Percentiles rank a stretch among this genome's conserved stretches.
Conservation (phyloP, 1,140 invertebrate genomes). For the Nixonia krombeini region DNA sequence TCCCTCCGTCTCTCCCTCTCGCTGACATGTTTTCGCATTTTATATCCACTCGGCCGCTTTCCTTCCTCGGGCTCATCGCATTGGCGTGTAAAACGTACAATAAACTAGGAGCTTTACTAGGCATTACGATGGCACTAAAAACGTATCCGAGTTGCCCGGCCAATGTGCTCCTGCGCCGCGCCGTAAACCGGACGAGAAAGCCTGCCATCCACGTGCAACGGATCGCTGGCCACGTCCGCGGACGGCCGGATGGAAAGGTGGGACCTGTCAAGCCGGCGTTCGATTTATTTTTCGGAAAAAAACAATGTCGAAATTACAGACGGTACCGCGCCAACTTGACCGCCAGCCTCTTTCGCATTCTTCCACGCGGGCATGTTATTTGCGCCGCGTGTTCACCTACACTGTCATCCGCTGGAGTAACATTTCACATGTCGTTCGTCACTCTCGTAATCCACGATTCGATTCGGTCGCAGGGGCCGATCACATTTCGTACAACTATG, state of each 20-base stretch:
- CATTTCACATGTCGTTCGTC: no score
- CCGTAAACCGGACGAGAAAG: constrained; percentile 36
- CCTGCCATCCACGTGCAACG: constrained; percentile 13
- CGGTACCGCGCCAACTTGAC: no score
- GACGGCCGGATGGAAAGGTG: background rate
- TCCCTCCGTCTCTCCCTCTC: background rate
- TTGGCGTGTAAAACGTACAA: constrained; percentile 42
- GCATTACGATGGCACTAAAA: constrained; percentile 48
- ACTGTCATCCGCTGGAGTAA: no score
- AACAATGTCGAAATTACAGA: no score
- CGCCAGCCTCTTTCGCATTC: no score
- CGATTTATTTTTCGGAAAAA: background rate
- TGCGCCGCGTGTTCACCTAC: no score
- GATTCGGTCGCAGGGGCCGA: no score
- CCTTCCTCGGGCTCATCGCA: constrained; percentile 8
- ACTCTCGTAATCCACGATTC: no score
- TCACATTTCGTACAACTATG: no score
- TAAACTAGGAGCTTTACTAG: constrained; percentile 49
- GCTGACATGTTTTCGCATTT: constrained; percentile 7
- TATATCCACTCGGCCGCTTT: constrained; percentile 15
- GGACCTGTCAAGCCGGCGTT: background rate
- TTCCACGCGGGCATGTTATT: no score
- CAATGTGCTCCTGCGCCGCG: constrained; percentile 29
- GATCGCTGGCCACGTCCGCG: background rate
- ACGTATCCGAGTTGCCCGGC: constrained; percentile 36